phyloP scores from a whole-genome alignment of 2,888 invertebrate genomes.

The Eretmocerus hayati region DNA sequence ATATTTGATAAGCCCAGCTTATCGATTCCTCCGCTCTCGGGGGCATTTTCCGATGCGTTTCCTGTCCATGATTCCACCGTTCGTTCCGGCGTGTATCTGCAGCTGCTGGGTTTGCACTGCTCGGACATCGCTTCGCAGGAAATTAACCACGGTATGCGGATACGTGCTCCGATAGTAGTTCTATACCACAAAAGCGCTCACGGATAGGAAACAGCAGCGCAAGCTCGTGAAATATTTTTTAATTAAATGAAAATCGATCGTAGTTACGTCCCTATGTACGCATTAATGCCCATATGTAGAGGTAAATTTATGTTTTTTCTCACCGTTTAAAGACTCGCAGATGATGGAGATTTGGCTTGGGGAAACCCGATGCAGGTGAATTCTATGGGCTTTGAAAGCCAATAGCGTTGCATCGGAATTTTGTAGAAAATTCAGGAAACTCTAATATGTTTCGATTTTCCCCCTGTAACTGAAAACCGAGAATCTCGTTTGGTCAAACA shows the following conservation, averaged over 20 bases:
- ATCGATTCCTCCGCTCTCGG: too few species aligned
- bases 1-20: slow-evolving; percentile 19
- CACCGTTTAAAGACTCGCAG: too few species aligned
- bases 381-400: too few species aligned
- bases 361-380: too few species aligned
- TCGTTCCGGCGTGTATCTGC: neutral
- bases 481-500: too few species aligned
- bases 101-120: neutral
- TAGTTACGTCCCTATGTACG: slow-evolving; percentile 8
- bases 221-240: slow-evolving; percentile 37
- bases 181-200: slow-evolving; percentile 16
- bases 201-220: neutral
- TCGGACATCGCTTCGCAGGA: slow-evolving; percentile 26
- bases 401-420: too few species aligned
- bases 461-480: too few species aligned
- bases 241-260: slow-evolving; percentile 34
- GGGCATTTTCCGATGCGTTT: slow-evolving; percentile 7
- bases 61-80: slow-evolving; percentile 3
- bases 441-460: too few species aligned
- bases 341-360: too few species aligned
- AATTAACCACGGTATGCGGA: slow-evolving; percentile 41
- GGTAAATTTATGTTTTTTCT: too few species aligned
- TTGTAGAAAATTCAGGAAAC: too few species aligned
- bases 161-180: slow-evolving; percentile 31
- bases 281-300: neutral